Conservation (phyloP, 64 coral and sea anemone genomes). For the Actinia equina region DNA sequence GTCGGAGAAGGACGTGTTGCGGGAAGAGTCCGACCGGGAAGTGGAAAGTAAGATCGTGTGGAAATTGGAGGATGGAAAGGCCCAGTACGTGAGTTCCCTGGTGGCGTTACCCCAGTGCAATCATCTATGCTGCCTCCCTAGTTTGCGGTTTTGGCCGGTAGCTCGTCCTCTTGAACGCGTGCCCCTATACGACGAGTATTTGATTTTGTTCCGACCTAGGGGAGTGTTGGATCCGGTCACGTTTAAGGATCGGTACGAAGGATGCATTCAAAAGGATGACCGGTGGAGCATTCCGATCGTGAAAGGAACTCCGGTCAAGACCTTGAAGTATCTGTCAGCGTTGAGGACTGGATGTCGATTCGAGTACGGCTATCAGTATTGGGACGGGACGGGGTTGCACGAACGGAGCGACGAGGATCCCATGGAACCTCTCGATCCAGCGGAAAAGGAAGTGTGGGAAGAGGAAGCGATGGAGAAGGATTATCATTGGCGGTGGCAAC, state of each 20-base stretch:
- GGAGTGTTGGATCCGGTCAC: no score
- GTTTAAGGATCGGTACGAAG: not conserved
- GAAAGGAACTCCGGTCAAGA: not conserved
- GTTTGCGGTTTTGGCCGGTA: no score
- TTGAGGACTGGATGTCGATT: not conserved
- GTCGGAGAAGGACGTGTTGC: no score
- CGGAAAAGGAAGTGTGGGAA: not conserved
- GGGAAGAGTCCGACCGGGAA: no score
- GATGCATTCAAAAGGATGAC: not conserved
- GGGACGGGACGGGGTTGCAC: not conserved
- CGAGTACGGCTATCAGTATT: not conserved
- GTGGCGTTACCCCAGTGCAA: no score
- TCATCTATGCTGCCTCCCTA: no score
- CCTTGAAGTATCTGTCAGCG: not conserved
- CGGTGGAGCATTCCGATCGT: not conserved
- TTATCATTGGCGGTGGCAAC: not conserved
- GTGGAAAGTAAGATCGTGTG: not conserved
- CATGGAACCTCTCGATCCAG: not conserved
- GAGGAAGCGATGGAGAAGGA: not conserved
- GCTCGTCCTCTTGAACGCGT: no score
- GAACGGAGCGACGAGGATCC: not conserved
- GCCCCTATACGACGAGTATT: not conserved
- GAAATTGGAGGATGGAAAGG: not conserved
- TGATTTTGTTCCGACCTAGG: not conserved
- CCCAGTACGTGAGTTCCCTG: no score